phyloP scores from a whole-genome alignment of 1,140 invertebrate genomes.

The Cyclargus thomasi region DNA sequence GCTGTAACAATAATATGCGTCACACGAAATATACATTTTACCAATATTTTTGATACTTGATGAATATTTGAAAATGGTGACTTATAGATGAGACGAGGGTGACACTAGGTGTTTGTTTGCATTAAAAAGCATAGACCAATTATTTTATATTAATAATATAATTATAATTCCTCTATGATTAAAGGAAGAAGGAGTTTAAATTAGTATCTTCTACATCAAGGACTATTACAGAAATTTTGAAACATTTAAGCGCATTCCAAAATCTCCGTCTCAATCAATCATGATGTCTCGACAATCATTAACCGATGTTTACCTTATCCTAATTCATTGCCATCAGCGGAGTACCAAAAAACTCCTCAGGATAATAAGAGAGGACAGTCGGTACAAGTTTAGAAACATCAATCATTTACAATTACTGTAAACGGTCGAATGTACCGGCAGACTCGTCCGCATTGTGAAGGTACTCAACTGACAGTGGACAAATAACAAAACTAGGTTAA shows the following conservation, averaged over 20 bases:
- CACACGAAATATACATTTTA: too few species aligned
- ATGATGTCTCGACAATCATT: not conserved
- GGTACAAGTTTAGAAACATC: slow-evolving; percentile 64
- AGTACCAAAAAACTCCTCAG: not conserved
- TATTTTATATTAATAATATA: too few species aligned
- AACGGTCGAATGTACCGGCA: slow-evolving; percentile 65
- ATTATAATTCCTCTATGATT: too few species aligned
- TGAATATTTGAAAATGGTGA: too few species aligned
- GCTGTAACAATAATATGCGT: too few species aligned
- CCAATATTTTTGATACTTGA: too few species aligned
- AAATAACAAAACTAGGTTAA: slow-evolving; percentile 75
- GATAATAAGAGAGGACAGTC: slow-evolving; percentile 55
- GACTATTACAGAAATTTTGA: too few species aligned
- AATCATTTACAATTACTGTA: slow-evolving; percentile 74
- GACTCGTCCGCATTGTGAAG: slow-evolving; percentile 68
- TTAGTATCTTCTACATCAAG: too few species aligned
- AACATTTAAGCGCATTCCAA: not conserved
- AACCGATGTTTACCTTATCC: not conserved
- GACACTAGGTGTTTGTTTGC: too few species aligned
- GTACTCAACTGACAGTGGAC: slow-evolving; percentile 73
- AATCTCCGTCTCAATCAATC: not conserved
- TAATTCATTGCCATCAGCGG: not conserved
- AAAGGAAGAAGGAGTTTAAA: too few species aligned
- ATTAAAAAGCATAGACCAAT: too few species aligned
- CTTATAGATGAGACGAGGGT: too few species aligned